Evolutionary conservation across 1,140 invertebrate genomes (phyloP), one percentile per base, ranked within the genome.

Genomic region (Heliconius himera): DNA sequence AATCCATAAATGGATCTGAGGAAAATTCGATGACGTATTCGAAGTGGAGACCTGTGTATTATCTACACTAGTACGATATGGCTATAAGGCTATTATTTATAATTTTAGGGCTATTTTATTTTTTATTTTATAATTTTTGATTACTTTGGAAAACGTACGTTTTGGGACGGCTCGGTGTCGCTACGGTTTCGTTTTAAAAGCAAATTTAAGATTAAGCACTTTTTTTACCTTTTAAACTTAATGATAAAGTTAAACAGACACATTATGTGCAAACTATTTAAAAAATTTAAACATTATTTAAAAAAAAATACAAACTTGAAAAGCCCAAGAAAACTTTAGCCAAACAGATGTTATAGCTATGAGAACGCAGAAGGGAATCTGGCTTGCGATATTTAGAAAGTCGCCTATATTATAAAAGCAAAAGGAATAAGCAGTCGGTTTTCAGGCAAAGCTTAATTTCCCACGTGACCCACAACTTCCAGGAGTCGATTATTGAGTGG

Each of bases 11-110:
- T 66, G 20, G 56, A 60, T 56, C 54, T 22, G 36, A 26, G 26
- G 22, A 41, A 38, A 60, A 70, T 33, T 54, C 73, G 78, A 74
- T 79, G 56, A 49, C 46, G 78, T 79, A 74, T 74, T 70, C 41
- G 60, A 54, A 38, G 72, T 60, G 46, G 29, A 76, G 75, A 73
- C 73, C 29, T 75, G 29, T n/a, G 54, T 8, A 9, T 56, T 56
- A 9, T 11, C 54, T 56, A n/a, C 6, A 26, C 26, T 9, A 3
- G 60, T 26, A 60, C 26, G 56, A 29, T 29, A 26, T 26, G 56
- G 56, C 8, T 60, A 0, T 8, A n/a, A n/a, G 18, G 4, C 20
- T 60, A 22, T 60, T 60, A 60, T 26, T 60, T 22, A 11, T 60
- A 41, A 41, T 11, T 41, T 41, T 41, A 41, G 38, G 38, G 9